These are phyloP conservation scores for Deroplatys truncata DNA, from an alignment of 2,888 invertebrate species.

Conservation along the genomic window DNA sequence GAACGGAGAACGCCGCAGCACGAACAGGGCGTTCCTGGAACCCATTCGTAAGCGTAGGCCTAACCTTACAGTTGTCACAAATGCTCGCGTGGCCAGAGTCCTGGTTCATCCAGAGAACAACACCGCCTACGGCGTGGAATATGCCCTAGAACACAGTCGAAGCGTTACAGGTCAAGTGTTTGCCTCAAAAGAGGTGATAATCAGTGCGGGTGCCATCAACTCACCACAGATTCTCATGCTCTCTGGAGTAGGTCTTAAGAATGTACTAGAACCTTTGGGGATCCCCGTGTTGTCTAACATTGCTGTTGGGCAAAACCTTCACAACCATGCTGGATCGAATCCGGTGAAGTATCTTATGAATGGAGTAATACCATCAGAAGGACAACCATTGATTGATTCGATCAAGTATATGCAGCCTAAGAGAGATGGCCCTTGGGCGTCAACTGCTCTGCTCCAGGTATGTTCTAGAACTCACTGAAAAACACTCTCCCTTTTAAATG, in stretches of 20 bases:
- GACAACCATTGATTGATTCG: neutral
- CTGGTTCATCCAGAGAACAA: neutral
- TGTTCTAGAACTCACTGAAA: neutral
- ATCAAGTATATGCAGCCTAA: neutral
- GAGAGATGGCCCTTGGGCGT: neutral
- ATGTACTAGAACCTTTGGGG: neutral
- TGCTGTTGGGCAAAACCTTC: neutral
- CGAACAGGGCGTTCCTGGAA: conserved; percentile 3
- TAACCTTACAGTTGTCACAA: neutral
- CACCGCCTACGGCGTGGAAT: neutral
- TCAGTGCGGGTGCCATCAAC: neutral
- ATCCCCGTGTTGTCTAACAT: neutral
- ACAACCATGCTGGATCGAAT: neutral
- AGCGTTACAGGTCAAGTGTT: neutral
- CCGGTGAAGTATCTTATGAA: neutral
- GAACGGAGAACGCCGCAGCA: neutral
- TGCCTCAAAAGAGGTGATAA: neutral
- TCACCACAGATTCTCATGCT: conserved; percentile 7
- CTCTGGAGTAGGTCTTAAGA: neutral
- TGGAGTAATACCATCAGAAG: neutral
- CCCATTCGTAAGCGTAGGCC: neutral
- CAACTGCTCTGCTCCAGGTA: neutral
- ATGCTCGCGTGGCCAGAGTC: neutral
- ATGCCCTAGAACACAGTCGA: neutral
- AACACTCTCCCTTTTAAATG: too few relatives aligned